phyloP scores from a whole-genome alignment of 37 sponge, comb jelly and placozoan genomes.

The Halichondria panicea region DNA sequence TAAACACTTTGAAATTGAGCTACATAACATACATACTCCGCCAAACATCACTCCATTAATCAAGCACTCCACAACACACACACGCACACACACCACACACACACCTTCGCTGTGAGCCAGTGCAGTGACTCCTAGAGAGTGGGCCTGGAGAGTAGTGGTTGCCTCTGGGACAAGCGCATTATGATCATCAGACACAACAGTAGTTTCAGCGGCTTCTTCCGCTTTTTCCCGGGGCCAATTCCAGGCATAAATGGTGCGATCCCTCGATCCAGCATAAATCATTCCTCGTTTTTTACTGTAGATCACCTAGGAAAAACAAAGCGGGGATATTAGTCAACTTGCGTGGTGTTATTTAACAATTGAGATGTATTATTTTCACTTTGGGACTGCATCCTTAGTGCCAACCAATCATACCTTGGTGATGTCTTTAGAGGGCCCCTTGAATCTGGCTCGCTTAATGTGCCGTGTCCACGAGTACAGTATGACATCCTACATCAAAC shows the following conservation, averaged over 20 bases:
- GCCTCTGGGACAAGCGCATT: neutral
- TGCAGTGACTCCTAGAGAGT: constrained; percentile 44
- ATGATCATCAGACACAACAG: neutral
- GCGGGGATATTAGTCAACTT: neutral
- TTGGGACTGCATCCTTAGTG: neutral
- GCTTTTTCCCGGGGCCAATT: constrained; percentile 21
- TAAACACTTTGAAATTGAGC: no score
- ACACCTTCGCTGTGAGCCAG: constrained; percentile 26
- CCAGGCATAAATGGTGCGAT: constrained; percentile 27
- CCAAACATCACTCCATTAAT: no score
- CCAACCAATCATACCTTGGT: constrained; percentile 10
- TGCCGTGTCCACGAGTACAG: constrained; percentile 20
- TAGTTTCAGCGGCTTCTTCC: neutral
- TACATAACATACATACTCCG: no score
- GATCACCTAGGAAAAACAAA: neutral
- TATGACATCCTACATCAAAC: neutral
- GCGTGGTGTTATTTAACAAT: neutral
- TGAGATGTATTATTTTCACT: neutral
- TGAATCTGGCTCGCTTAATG: neutral
- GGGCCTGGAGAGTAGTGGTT: constrained; percentile 1
- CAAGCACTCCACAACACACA: no score
- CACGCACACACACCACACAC: no score
- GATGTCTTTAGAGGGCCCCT: constrained; percentile 21
- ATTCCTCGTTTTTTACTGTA: neutral
- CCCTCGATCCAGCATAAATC: constrained; percentile 33